A percentile compares a stretch with the other conserved stretches of the same genome.
These are phyloP conservation scores for Melanotaenia parkinsoni DNA, from an alignment of 2,797 vertebrate genomes.

Conservation along the genomic window DNA sequence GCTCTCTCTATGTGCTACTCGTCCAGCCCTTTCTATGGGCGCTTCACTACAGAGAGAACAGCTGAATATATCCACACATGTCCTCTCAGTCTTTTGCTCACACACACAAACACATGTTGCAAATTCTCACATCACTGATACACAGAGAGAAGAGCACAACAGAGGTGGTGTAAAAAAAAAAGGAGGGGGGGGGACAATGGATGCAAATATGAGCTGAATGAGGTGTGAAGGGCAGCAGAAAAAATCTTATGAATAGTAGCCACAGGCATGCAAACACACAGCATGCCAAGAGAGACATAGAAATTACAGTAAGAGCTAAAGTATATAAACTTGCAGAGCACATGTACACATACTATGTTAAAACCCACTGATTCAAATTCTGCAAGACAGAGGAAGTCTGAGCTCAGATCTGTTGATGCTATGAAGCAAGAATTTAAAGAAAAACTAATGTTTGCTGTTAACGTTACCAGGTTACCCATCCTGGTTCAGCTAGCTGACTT, in stretches of 20 bases:
- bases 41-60: slow-evolving; percentile 80
- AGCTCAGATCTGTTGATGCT: slow-evolving; percentile 4
- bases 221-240: slow-evolving; percentile 50
- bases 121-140: slow-evolving; percentile 59
- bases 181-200: slow-evolving; percentile 19
- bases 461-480: slow-evolving; percentile 3
- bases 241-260: slow-evolving; percentile 52
- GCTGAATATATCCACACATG: slow-evolving; percentile 65
- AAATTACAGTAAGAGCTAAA: slow-evolving; percentile 15
- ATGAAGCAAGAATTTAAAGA: background rate
- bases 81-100: background rate
- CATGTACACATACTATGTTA: slow-evolving; percentile 20
- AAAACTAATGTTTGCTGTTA: slow-evolving; percentile 16
- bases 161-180: slow-evolving; percentile 21
- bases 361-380: slow-evolving; percentile 31
- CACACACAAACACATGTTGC: slow-evolving; percentile 33
- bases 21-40: slow-evolving; percentile 79
- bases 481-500: slow-evolving; percentile 2
- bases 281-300: slow-evolving; percentile 31
- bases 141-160: slow-evolving; percentile 50
- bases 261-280: slow-evolving; percentile 52
- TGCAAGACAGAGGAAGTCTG: slow-evolving; percentile 37
- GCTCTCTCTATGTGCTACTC: slow-evolving; percentile 78
- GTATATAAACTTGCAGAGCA: slow-evolving; percentile 23
- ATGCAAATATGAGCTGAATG: slow-evolving; percentile 36